These are phyloP conservation scores for Tetranychus cinnabarinus DNA, from an alignment of 1,140 invertebrate genomes.

Conservation along the genomic window DNA sequence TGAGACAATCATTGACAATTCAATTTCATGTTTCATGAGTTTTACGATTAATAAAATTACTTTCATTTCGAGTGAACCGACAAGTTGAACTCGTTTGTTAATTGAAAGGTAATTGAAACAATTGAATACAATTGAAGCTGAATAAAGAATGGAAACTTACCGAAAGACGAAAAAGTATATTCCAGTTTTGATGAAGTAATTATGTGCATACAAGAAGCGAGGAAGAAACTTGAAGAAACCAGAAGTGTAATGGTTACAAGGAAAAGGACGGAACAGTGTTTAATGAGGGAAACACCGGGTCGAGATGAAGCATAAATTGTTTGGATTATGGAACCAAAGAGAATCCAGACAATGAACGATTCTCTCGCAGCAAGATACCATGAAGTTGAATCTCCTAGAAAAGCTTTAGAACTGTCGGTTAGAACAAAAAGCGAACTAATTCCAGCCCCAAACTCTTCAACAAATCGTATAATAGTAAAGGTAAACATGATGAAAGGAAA, in stretches of 20 bases:
- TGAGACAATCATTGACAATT: too few relatives aligned
- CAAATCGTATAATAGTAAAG: slow-evolving; percentile 11
- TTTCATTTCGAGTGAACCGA: too few relatives aligned
- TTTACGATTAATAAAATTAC: too few relatives aligned
- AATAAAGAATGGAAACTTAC: slow-evolving; percentile 27
- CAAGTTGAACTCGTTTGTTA: too few relatives aligned
- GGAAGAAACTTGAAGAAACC: slow-evolving; percentile 36
- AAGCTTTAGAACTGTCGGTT: slow-evolving; percentile 2
- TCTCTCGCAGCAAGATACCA: slow-evolving; percentile 70
- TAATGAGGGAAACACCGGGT: slow-evolving; percentile 24
- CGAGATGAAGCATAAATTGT: slow-evolving; percentile 46
- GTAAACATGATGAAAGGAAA: slow-evolving; percentile 11
- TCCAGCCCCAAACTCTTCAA: slow-evolving; percentile 11
- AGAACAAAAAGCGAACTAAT: slow-evolving; percentile 7
- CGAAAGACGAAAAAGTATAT: slow-evolving; percentile 58
- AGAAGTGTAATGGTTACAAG: slow-evolving; percentile 31
- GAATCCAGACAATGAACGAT: slow-evolving; percentile 64
- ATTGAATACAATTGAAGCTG: not conserved
- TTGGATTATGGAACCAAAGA: slow-evolving; percentile 59
- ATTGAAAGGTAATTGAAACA: too few relatives aligned
- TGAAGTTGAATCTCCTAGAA: slow-evolving; percentile 26
- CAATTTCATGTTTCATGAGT: too few relatives aligned
- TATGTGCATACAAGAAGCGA: slow-evolving; percentile 46
- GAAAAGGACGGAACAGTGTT: slow-evolving; percentile 6
- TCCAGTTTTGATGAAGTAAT: slow-evolving; percentile 30